Base-by-base conservation (phyloP, 2,797 vertebrate genomes). In the Antrozous pallidus region DNA sequence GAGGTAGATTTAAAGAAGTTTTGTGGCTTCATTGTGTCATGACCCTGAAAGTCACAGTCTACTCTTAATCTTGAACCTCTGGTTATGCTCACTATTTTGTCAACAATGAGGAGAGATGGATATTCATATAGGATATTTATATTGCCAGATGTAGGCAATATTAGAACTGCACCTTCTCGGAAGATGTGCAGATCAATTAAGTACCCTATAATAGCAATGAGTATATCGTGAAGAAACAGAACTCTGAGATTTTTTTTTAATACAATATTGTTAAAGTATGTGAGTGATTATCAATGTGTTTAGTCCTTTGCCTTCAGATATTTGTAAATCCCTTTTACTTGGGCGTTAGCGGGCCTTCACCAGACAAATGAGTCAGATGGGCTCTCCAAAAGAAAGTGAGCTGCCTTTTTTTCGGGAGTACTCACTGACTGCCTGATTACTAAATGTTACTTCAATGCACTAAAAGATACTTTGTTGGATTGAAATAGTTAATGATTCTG, bases 401-500 rank as follows among this genome's bases (percentile, higher is more conserved):
- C 74, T 45, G 20, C 28, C 20, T 58, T 26, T 42, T 22, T 31
- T 90, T 91, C 8, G 33, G 14, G 8, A 83, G 31, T 31, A 36
- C 5, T 86, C 71, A 40, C 71, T 47, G 61, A 36, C 18, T 65
- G 26, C 24, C 18, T 10, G 22, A 45, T 38, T 94, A 78, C 73
- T 77, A 28, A 92, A 86, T 79, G 85, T 82, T 95, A 86, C 74
- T 82, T 96, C 38, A 24, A 18, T 63, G 56, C 65, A 40, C 28
- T 67, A 82, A 94, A 38, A 26, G 79, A 45, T 77, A 74, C 26
- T 83, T 88, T 49, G 75, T 77, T 93, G 94, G 45, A 61, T 89
- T 93, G 74, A 95, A 96, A 96, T 91, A 95, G 94, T 95, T 95
- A 94, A 95, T 81, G 75, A 92, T 92, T 86, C 87, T 92, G 49